These are phyloP conservation scores for Myodes glareolus DNA, from an alignment of 2,113 vertebrate genomes.

Conservation along the genomic window DNA sequence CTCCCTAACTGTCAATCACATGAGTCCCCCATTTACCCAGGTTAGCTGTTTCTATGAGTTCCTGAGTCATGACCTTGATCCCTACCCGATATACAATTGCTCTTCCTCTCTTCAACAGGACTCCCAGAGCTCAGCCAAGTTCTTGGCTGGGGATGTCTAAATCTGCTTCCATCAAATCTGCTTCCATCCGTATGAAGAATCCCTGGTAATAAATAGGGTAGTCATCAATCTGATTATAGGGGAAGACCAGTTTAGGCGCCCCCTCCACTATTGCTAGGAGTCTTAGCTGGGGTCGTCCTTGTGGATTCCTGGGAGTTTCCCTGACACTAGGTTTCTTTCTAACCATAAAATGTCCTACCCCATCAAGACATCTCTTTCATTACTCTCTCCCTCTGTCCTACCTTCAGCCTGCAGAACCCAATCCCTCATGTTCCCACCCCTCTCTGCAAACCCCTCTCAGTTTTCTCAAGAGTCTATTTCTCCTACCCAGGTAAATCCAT, in stretches of 20 bases:
- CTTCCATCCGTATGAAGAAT: no score
- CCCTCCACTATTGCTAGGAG: not conserved
- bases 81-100: not conserved
- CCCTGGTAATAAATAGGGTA: not conserved
- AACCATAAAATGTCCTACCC: not conserved
- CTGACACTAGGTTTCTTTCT: not conserved
- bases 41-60: not conserved
- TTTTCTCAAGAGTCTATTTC: not conserved
- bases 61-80: not conserved
- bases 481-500: not conserved
- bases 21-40: not conserved
- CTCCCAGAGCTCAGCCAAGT: not conserved
- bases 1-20: not conserved
- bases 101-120: not conserved
- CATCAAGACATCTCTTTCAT: not conserved
- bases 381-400: not conserved
- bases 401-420: not conserved
- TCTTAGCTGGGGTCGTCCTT: not conserved
- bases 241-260: not conserved
- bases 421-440: not conserved
- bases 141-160: not conserved
- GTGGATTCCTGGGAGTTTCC: not conserved
- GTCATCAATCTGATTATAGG: not conserved
- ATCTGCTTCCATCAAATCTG: not conserved
- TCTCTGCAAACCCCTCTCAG: no score